A percentile compares a stretch with the other conserved stretches of the same genome.
These are phyloP conservation scores for Morone saxatilis DNA, from an alignment of 2,113 vertebrate genomes.

Conservation along the genomic window DNA sequence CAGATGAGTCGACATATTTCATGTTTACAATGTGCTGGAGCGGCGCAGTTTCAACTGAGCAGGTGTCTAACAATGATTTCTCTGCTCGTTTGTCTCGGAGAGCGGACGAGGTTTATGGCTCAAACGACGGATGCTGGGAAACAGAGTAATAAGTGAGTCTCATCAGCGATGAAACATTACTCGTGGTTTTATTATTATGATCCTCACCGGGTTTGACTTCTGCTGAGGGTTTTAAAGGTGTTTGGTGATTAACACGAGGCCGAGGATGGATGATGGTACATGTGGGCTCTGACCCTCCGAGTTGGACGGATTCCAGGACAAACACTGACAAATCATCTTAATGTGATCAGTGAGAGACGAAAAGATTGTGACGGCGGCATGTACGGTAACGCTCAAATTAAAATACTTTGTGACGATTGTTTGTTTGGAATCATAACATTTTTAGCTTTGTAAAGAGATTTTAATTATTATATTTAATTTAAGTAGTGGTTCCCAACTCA, in stretches of 20 bases:
- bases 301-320: neutral
- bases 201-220: neutral
- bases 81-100: conserved; percentile 24
- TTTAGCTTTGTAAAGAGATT: too few relatives aligned
- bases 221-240: neutral
- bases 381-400: neutral
- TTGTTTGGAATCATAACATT: too few relatives aligned
- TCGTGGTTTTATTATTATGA: conserved; percentile 27
- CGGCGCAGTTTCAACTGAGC: conserved; percentile 17
- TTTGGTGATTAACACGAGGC: conserved; percentile 13
- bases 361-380: neutral
- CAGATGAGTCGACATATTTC: neutral
- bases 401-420: too few relatives aligned
- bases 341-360: neutral
- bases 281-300: neutral
- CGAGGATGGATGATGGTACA: neutral
- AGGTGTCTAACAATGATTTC: conserved; percentile 26
- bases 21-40: neutral
- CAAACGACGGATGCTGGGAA: conserved; percentile 34
- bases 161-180: conserved; percentile 5
- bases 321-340: conserved; percentile 12
- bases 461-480: too few relatives aligned
- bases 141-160: neutral
- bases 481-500: too few relatives aligned
- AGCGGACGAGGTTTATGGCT: neutral